These are phyloP conservation scores for Hyposoter didymator DNA, from an alignment of 2,888 invertebrate species.

Conservation along the genomic window DNA sequence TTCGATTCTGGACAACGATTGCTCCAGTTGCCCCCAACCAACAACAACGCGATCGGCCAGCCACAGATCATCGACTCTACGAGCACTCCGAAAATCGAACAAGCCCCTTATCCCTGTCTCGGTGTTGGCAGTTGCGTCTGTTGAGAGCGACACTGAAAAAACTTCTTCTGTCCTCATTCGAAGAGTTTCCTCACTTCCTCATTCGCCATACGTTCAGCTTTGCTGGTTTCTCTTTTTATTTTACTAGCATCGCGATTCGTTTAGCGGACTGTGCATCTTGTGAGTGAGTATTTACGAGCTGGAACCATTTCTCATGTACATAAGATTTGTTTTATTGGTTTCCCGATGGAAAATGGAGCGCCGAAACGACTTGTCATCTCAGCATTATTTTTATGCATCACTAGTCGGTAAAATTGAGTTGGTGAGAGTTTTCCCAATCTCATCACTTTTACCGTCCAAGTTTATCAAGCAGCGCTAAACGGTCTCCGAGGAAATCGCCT, in stretches of 20 bases:
- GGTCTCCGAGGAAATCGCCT: not conserved
- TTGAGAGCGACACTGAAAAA: conserved; percentile 70
- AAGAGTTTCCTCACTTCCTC: not conserved
- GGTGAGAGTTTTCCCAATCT: not conserved
- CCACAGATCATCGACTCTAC: conserved; percentile 73
- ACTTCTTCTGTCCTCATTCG: not conserved
- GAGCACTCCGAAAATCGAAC: conserved; percentile 79
- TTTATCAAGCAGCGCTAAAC: not conserved
- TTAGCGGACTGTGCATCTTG: not conserved
- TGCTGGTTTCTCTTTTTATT: not conserved
- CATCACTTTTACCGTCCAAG: not conserved
- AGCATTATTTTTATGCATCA: not conserved
- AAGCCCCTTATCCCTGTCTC: conserved; percentile 79
- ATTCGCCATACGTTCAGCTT: not conserved
- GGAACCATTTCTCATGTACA: conserved; percentile 9
- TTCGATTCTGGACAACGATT: conserved; percentile 64
- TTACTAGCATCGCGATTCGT: not conserved
- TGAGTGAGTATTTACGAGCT: not conserved
- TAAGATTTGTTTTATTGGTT: not conserved
- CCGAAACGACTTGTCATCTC: conserved; percentile 39
- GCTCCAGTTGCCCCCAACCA: conserved; percentile 52
- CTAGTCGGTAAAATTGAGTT: not conserved
- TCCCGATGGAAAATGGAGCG: conserved; percentile 7
- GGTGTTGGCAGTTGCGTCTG: conserved; percentile 82
- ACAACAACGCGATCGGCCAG: conserved; percentile 55